Evolutionary conservation across 92 coral and sea anemone species (phyloP).

Genomic region (Porites lobata): DNA sequence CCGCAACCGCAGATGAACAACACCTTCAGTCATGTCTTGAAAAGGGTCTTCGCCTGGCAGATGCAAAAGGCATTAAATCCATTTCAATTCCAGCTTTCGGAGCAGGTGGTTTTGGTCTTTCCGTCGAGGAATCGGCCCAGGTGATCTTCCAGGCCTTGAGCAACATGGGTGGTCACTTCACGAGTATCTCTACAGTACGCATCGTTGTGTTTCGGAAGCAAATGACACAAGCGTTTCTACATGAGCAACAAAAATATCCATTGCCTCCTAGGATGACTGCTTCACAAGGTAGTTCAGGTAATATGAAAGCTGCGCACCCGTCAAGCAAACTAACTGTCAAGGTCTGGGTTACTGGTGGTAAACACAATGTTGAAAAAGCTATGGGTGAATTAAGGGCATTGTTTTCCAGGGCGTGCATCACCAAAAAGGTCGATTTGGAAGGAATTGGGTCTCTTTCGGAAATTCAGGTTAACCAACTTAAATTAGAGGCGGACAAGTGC

Average conservation of each 20-base stretch:
- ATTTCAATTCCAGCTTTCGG: slow-evolving; percentile 66
- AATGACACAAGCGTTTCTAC: slow-evolving; percentile 54
- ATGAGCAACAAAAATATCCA: slow-evolving; percentile 28
- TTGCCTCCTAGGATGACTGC: neutral
- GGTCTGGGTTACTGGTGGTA: slow-evolving; percentile 28
- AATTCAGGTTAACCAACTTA: neutral
- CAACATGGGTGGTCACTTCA: slow-evolving; percentile 14
- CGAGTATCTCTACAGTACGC: slow-evolving; percentile 30
- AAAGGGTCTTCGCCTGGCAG: slow-evolving; percentile 39
- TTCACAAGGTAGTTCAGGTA: neutral
- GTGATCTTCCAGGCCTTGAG: slow-evolving; percentile 50
- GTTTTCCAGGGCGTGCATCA: slow-evolving; percentile 24
- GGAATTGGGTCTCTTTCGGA: slow-evolving; percentile 34
- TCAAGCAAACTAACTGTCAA: neutral
- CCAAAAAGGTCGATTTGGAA: slow-evolving; percentile 28
- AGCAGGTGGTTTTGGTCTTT: slow-evolving; percentile 50
- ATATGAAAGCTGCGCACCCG: neutral
- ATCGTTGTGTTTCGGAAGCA: slow-evolving; percentile 52
- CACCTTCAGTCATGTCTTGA: slow-evolving; percentile 38
- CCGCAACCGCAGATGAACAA: neutral
- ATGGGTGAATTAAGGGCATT: slow-evolving; percentile 22
- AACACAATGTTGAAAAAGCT: slow-evolving; percentile 4
- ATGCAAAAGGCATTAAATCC: slow-evolving; percentile 34
- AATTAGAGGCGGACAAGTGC: slow-evolving; percentile 1
- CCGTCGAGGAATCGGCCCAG: slow-evolving; percentile 34